Percentiles rank a stretch among this genome's conserved stretches.
These are phyloP conservation scores for Epinephelus moara DNA, from an alignment of 2,113 vertebrate species.

Conservation along the genomic window DNA sequence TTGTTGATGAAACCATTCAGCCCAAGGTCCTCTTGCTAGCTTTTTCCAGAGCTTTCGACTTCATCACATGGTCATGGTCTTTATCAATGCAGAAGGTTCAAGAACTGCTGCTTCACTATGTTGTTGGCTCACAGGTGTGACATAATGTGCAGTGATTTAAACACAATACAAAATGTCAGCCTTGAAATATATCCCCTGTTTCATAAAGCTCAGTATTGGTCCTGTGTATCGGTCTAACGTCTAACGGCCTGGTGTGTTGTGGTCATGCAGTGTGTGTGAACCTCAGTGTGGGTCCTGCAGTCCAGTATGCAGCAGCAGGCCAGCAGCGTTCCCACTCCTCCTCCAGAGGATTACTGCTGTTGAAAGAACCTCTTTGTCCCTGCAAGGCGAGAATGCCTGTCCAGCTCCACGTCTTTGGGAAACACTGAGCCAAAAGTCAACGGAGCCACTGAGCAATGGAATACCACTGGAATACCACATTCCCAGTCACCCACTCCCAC, in stretches of 20 bases:
- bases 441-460: conserved; percentile 74
- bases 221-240: background rate
- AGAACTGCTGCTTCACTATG: too few species aligned
- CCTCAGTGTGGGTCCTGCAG: conserved; percentile 10
- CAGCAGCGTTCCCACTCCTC: conserved; percentile 55
- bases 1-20: too few species aligned
- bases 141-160: background rate
- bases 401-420: conserved; percentile 72
- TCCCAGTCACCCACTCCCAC: conserved; percentile 36
- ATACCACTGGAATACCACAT: conserved; percentile 53
- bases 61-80: background rate
- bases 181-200: background rate
- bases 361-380: conserved; percentile 82
- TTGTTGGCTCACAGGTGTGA: background rate
- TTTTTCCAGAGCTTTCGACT: too few species aligned
- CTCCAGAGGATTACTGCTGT: conserved; percentile 72
- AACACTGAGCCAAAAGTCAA: conserved; percentile 80
- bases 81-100: background rate
- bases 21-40: too few species aligned
- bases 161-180: background rate
- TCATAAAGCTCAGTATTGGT: background rate
- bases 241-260: conserved; percentile 12
- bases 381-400: conserved; percentile 70
- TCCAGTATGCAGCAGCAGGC: conserved; percentile 46
- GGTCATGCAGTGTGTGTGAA: conserved; percentile 16